Base-by-base conservation (phyloP, 2,797 vertebrate genomes). In the Spondyliosoma cantharus region DNA sequence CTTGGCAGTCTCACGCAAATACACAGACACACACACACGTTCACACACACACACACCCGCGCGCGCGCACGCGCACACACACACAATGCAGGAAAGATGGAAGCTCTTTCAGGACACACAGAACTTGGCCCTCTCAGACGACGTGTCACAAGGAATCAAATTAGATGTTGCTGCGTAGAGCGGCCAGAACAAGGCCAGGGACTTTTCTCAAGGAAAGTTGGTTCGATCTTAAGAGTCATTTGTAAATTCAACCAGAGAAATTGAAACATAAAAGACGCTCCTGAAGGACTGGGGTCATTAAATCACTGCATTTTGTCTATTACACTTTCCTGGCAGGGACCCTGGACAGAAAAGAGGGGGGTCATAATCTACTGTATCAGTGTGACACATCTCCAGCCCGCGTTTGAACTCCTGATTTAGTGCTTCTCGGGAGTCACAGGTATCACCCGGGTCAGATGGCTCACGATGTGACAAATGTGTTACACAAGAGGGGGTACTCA, bases 131-230 rank as follows among this genome's bases (percentile, higher is more conserved):
- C 67, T 85, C 14, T 65, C 37, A 72, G 78, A 62, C 74, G 12
- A 74, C 72, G 24, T 86, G 86, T 88, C 87, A 90, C 74, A 82
- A 86, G 86, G 80, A 91, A 83, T 90, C 63, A 79, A 87, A 91
- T 93, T 87, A 86, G 72, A 84, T 64, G 80, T 80, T 74, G 58
- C 43, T 74, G 67, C 29, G 7, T 29, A 50, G 59, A 80, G 76
- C 80, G 53, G 27, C 54, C 74, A 60, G 64, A 84, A 74, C 64
- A 75, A 84, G 74, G 43, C 64, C 25, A 65, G 73, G 71, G 84
- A 82, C 62, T 86, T 86, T 86, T 89, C 76, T 88, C 70, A 71
- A 63, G 58, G 74, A 74, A 72, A 54, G 32, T 76, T 58, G 59
- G 63, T 83, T 86, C 58, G 64, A 75, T 78, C 83, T 74, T 64